Base-by-base conservation (phyloP, 1,140 invertebrate species). In the Gonioctena quinquepunctata region DNA sequence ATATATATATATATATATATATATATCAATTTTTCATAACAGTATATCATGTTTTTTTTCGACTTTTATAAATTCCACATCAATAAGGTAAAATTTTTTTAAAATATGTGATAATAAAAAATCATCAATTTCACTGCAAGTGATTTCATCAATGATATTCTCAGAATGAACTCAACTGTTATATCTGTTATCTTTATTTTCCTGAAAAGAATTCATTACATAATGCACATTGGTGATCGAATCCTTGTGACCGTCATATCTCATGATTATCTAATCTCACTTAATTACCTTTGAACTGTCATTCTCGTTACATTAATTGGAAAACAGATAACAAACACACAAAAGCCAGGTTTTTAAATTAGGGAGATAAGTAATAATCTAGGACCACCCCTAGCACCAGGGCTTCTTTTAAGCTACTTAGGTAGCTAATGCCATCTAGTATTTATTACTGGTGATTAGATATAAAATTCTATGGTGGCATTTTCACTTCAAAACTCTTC, bases 251-350 rank as follows among this genome's bases (percentile, higher is more conserved):
- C 33, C 33, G 33, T n/a, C 16, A 59, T 59, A 25, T 59, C 56
- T 59, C 25, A 59, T 3, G n/a, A 13, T 13, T 59, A 59, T 59
- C 56, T 59, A 59, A 59, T 25, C 56, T 59, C 25, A 25, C 16
- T 19, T 59, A 59, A 25, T 59, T 59, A 59, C 56, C 56, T 59
- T 26, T 16, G 13, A 25, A n/a, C 56, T 59, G 25, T 59, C 56
- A 59, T 25, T 25, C 21, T 22, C 56, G 21, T 59, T 26, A 25
- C 56, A 16, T 59, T 59, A 59, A 59, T 59, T 59, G 56, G 56
- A 59, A 59, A 59, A 25, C 21, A 16, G 56, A 59, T 59, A 59
- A 59, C 56, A 59, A 59, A 59, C 56, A 59, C 16, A 59, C 56
- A 59, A 59, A 59, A 25, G 56, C 21, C 25, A 59, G 25, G 21